phyloP scores from a whole-genome alignment of 2,888 invertebrate genomes.

The Horisme vitalbata region DNA sequence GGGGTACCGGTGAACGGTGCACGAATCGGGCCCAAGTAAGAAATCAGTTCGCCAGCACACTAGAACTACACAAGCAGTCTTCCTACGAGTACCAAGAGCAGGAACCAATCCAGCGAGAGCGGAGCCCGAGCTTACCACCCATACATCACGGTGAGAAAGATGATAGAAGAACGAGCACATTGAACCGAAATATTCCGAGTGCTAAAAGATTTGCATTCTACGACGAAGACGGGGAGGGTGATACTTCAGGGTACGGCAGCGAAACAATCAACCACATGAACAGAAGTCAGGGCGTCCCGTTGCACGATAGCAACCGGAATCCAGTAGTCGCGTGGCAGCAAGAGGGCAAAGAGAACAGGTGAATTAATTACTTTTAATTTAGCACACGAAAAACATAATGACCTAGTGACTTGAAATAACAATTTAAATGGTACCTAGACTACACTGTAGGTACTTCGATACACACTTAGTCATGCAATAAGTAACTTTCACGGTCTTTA shows the following conservation, averaged over 20 bases:
- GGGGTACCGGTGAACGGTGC: conserved; percentile 84
- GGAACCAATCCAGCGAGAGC: conserved; percentile 70
- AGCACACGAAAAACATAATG: conserved; percentile 18
- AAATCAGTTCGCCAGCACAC: conserved; percentile 75
- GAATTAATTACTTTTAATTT: conserved; percentile 23
- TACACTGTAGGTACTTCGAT: background rate
- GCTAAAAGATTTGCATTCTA: conserved; percentile 75
- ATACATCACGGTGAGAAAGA: conserved; percentile 79
- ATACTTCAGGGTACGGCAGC: conserved; percentile 93
- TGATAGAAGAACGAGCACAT: conserved; percentile 53
- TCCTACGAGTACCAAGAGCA: conserved; percentile 74
- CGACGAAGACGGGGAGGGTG: conserved; percentile 85
- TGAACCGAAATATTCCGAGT: conserved; percentile 69
- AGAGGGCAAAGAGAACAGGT: conserved; percentile 66
- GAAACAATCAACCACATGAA: conserved; percentile 85
- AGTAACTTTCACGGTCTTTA: conserved; percentile 34
- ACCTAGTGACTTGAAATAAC: conserved; percentile 21
- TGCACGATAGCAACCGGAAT: conserved; percentile 50
- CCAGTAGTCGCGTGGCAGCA: conserved; percentile 76
- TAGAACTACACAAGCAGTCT: conserved; percentile 71
- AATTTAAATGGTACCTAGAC: conserved; percentile 10
- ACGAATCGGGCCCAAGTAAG: conserved; percentile 68
- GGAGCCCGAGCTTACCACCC: conserved; percentile 88
- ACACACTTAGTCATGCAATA: conserved; percentile 20
- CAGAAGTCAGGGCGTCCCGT: conserved; percentile 48